Percentiles rank a stretch among this genome's conserved stretches.
These are phyloP conservation scores for Hipparchia sbordonii DNA, from an alignment of 2,888 invertebrate species.

Conservation along the genomic window DNA sequence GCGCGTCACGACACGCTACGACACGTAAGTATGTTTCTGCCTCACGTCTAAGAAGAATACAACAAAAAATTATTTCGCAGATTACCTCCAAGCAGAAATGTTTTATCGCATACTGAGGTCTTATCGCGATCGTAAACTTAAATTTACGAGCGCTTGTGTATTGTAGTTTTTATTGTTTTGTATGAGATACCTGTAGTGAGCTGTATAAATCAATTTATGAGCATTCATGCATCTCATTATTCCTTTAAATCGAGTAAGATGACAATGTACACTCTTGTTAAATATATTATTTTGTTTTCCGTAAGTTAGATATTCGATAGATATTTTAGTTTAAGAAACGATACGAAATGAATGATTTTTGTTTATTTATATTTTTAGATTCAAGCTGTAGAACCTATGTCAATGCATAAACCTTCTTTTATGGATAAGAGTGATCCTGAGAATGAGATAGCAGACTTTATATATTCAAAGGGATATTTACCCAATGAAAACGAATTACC, in stretches of 20 bases:
- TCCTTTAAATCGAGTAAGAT: not conserved
- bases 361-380: constrained; percentile 46
- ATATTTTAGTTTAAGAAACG: not conserved
- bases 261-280: constrained; percentile 21
- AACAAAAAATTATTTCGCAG: too few relatives aligned
- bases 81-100: not conserved
- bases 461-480: constrained; percentile 61
- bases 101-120: constrained; percentile 13
- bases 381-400: constrained; percentile 46
- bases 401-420: constrained; percentile 47
- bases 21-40: too few relatives aligned
- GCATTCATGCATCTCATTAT: constrained; percentile 61
- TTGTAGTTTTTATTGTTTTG: constrained; percentile 61
- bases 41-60: too few relatives aligned
- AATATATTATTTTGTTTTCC: constrained; percentile 22
- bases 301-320: constrained; percentile 8
- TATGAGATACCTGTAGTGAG: constrained; percentile 45
- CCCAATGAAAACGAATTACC: constrained; percentile 62
- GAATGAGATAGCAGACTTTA: constrained; percentile 57
- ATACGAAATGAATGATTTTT: too few relatives aligned
- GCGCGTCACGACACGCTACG: too few relatives aligned
- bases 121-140: constrained; percentile 49
- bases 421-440: constrained; percentile 51
- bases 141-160: constrained; percentile 68
- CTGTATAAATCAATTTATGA: constrained; percentile 46